Conservation (phyloP, 2,113 vertebrate species). For the Cariama cristata region DNA sequence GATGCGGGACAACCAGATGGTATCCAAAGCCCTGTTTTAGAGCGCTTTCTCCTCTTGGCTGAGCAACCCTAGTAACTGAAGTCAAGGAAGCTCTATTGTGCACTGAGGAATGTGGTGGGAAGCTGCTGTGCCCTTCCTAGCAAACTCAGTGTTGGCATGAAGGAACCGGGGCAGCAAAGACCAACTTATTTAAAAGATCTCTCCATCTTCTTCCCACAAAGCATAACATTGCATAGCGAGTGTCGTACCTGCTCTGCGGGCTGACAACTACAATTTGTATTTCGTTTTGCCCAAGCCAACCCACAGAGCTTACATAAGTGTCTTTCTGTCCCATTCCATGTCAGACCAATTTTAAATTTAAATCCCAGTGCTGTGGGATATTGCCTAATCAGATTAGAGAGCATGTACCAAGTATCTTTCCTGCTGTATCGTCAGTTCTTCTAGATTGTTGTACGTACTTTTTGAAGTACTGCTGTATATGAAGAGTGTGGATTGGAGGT, state of each 20-base stretch:
- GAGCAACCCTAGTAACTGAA: constrained; percentile 58
- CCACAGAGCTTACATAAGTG: not conserved
- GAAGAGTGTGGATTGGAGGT: not conserved
- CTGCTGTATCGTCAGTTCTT: not conserved
- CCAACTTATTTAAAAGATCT: not conserved
- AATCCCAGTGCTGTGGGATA: not conserved
- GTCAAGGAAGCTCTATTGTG: constrained; percentile 61
- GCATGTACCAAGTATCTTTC: not conserved
- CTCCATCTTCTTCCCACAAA: not conserved
- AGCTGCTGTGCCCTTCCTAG: constrained; percentile 46
- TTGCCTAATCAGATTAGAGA: constrained; percentile 25
- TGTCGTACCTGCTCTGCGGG: not conserved
- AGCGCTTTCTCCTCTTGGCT: constrained; percentile 17
- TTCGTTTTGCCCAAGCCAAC: not conserved
- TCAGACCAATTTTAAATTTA: constrained; percentile 24
- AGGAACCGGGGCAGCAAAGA: not conserved
- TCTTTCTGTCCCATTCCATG: constrained; percentile 7
- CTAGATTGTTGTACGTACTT: fast-evolving
- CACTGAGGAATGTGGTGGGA: constrained; percentile 59
- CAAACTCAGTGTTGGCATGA: not conserved
- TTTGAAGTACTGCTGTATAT: not conserved
- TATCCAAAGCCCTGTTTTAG: not conserved
- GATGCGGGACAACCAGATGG: constrained; percentile 23
- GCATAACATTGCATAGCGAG: fast-evolving
- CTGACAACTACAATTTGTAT: not conserved